phyloP scores from a whole-genome alignment of 2,888 invertebrate species.

The Tiliacea aurago region DNA sequence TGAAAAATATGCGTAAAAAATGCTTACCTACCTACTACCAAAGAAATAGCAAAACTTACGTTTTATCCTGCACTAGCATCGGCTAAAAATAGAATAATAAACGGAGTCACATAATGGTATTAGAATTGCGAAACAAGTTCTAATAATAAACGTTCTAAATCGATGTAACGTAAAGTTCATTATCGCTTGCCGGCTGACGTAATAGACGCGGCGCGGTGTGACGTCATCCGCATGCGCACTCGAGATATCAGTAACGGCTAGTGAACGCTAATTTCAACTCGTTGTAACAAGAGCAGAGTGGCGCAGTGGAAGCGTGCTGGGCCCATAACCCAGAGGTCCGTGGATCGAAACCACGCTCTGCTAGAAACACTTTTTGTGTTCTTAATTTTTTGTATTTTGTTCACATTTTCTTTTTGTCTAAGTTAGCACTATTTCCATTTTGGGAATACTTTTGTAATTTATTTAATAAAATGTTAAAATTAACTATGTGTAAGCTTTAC shows the following conservation, averaged over 20 bases:
- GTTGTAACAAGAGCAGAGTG: conserved; percentile 91
- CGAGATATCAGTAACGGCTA: conserved; percentile 38
- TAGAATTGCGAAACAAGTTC: conserved; percentile 35
- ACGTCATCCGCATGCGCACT: conserved; percentile 71
- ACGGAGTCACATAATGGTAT: conserved; percentile 12
- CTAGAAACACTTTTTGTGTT: conserved; percentile 79
- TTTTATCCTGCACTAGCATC: background rate
- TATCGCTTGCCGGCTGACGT: conserved; percentile 63
- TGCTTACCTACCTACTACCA: background rate
- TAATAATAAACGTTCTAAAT: conserved; percentile 53
- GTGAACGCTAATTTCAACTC: conserved; percentile 70
- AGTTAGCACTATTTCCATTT: background rate
- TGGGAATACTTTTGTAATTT: background rate
- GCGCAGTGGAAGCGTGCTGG: conserved; percentile 96
- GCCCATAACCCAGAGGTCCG: conserved; percentile 97
- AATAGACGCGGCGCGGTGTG: conserved; percentile 53
- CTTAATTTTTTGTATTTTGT: conserved; percentile 44
- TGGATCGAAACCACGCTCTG: conserved; percentile 96
- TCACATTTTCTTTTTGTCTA: background rate
- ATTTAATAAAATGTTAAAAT: background rate
- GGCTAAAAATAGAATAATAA: conserved; percentile 44
- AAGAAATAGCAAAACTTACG: background rate
- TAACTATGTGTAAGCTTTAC: background rate
- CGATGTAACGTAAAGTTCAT: conserved; percentile 37
- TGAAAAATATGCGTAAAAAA: conserved; percentile 10